Conservation (phyloP, 2,888 invertebrate species). For the Trichacis sp. region DNA sequence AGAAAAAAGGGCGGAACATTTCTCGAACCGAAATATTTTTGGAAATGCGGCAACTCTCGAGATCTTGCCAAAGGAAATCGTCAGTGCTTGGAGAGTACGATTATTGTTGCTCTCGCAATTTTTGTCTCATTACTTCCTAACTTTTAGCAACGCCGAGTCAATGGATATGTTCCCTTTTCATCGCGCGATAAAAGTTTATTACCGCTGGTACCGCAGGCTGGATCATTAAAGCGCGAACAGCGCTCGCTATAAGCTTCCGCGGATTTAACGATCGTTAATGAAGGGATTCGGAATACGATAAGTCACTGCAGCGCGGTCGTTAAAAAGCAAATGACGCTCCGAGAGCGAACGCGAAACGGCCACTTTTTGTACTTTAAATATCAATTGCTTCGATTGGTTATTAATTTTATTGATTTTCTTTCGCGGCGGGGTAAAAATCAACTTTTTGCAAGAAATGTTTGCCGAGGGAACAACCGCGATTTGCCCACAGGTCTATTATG, state of each 20-base stretch:
- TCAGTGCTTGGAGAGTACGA: not conserved
- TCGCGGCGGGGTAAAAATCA: not conserved
- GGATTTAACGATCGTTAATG: constrained; percentile 43
- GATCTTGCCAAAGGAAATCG: too few relatives aligned
- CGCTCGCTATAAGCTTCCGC: constrained; percentile 33
- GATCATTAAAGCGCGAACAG: constrained; percentile 39
- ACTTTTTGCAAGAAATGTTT: too few relatives aligned
- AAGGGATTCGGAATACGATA: constrained; percentile 41
- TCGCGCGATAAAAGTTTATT: constrained; percentile 46
- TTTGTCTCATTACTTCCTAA: constrained; percentile 31
- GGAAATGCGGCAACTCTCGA: too few relatives aligned
- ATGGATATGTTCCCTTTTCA: constrained; percentile 39
- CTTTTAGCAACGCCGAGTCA: constrained; percentile 22
- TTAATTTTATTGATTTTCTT: not conserved
- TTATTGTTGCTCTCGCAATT: constrained; percentile 28
- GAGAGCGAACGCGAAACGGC: constrained; percentile 19
- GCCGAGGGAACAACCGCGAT: too few relatives aligned
- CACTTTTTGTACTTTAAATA: constrained; percentile 21
- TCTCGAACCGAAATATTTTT: too few relatives aligned
- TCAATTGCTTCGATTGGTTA: constrained; percentile 11
- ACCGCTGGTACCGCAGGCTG: constrained; percentile 12
- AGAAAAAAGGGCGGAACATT: too few relatives aligned
- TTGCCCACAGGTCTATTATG: too few relatives aligned
- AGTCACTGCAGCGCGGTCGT: constrained; percentile 29
- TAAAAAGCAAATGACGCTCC: constrained; percentile 31